Evolutionary conservation across 2,797 vertebrate genomes (phyloP).

Genomic region (Liparis tanakae): DNA sequence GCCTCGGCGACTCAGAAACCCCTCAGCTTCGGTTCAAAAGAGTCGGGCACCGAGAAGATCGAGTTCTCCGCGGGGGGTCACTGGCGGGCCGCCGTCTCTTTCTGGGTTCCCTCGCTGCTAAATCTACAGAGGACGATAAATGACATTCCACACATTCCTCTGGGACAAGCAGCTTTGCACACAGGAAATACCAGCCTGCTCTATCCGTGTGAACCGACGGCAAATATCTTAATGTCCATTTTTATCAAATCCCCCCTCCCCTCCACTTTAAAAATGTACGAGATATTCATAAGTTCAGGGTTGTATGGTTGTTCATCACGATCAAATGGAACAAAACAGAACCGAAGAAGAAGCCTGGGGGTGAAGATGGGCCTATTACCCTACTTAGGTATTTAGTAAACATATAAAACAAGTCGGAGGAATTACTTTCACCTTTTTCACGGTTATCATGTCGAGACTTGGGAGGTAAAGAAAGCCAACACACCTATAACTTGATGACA

Average conservation of each 20-base stretch:
- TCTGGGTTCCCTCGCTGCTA: constrained; percentile 51
- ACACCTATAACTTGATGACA: not conserved
- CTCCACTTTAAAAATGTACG: not conserved
- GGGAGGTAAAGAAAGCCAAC: not conserved
- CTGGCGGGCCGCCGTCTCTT: constrained; percentile 50
- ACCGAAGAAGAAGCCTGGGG: not conserved
- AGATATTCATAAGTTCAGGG: constrained; percentile 2
- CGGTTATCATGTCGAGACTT: not conserved
- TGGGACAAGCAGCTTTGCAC: constrained; percentile 75
- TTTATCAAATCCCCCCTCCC: not conserved
- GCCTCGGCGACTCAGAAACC: constrained; percentile 37
- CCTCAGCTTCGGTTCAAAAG: constrained; percentile 42
- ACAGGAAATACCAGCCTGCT: constrained; percentile 80
- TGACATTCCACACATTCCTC: constrained; percentile 83
- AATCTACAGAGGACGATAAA: constrained; percentile 74
- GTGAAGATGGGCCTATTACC: not conserved
- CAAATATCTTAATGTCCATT: constrained; percentile 61
- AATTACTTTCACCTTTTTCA: not conserved
- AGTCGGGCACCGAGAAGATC: constrained; percentile 17
- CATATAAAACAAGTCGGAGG: constrained; percentile 3
- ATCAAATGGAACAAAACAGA: not conserved
- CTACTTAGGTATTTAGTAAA: not conserved
- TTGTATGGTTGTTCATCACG: constrained; percentile 11
- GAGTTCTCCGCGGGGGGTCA: constrained; percentile 45
- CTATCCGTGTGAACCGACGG: constrained; percentile 53